Percentiles rank a stretch among this genome's conserved stretches.
These are phyloP conservation scores for Zosterops borbonicus DNA, from an alignment of 2,113 vertebrate species.

Conservation along the genomic window DNA sequence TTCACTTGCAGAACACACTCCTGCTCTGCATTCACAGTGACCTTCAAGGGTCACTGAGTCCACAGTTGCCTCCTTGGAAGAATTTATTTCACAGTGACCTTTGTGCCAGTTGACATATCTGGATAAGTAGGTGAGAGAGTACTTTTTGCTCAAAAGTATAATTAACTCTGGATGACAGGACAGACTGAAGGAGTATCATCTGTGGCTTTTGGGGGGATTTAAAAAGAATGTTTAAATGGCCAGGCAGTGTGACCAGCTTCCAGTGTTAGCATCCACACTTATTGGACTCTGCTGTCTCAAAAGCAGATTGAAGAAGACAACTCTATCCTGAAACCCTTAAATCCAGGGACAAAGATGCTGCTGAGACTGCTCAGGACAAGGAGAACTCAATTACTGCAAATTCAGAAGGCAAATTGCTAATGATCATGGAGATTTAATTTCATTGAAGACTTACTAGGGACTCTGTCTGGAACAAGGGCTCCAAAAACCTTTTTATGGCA, in stretches of 20 bases:
- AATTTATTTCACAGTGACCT: neutral
- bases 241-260: neutral
- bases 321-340: neutral
- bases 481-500: neutral
- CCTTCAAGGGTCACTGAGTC: neutral
- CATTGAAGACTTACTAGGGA: neutral
- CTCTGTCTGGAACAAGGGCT: neutral
- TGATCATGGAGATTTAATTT: neutral
- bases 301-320: neutral
- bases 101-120: neutral
- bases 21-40: neutral
- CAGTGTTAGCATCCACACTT: neutral
- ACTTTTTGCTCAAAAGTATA: neutral
- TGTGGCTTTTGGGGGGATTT: neutral
- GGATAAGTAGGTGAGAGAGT: neutral
- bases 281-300: neutral
- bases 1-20: neutral
- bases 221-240: neutral
- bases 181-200: neutral
- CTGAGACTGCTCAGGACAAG: neutral
- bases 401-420: neutral
- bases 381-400: neutral
- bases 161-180: neutral
- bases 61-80: neutral
- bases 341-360: neutral